Evolutionary conservation across 2,113 vertebrate species (phyloP), one percentile per base, ranked within the genome.

Genomic region (Cyprinodon tularosa): DNA sequence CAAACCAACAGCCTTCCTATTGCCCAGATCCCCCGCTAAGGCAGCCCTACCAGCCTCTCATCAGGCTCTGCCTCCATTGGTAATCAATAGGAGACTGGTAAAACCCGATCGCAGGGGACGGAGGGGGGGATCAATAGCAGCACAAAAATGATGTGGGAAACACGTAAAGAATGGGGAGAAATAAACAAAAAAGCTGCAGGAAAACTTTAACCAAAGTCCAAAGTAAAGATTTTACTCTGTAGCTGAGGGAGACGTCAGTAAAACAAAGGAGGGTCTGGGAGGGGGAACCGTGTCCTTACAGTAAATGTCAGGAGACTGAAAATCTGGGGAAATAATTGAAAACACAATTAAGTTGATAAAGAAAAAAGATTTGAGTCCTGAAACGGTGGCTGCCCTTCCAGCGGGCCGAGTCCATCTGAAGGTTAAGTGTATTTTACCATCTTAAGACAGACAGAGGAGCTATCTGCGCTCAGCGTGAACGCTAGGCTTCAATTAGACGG

Each of bases 301-400:
- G 74, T 73, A 84, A 91, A 91, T 90, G 91, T 86, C 88, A 88
- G 75, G 87, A 84, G 88, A 87, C 86, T 64, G 83, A 82, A 89
- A 87, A 90, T 86, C 83, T 77, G 66, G 82, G 68, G 66, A 85
- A 90, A 89, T 89, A 91, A 91, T 88, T 86, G 88, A 90, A 92
- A 92, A 91, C 86, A 88, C 88, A 90, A 92, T 91, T 92, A 92
- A 85, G 78, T 83, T 88, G 86, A 90, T 90, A 85, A 68, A 91
- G 84, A 78, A 85, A 90, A 88, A 89, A 88, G 88, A 90, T 89
- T 78, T 8, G 71, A 90, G 84, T 85, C 70, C 78, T 50, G 72
- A 81, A 88, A 84, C 42, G 45, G 78, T 29, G 66, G 71, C 76
- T 80, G 86, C 81, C 90, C 89, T 87, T 90, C 86, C 66, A 76